Evolutionary conservation across 2,888 invertebrate genomes (phyloP).

Genomic region (Acanthacorydalis orientalis): DNA sequence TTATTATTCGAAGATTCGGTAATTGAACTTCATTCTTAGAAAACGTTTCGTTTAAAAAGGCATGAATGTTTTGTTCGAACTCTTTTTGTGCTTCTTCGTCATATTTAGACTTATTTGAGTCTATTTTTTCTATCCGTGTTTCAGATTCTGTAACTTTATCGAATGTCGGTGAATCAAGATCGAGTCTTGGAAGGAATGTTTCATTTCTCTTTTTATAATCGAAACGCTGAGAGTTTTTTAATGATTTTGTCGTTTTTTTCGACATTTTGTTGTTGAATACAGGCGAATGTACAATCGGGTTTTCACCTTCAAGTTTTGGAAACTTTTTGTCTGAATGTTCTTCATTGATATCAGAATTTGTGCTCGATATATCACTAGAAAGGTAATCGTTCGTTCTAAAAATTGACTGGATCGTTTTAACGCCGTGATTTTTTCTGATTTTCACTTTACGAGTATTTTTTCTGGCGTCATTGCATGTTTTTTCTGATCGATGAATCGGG

Average conservation of each 20-base stretch:
- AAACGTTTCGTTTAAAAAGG: constrained; percentile 25
- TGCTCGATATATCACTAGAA: constrained; percentile 25
- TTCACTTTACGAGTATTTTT: constrained; percentile 26
- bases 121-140: background rate
- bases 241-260: constrained; percentile 3
- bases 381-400: constrained; percentile 26
- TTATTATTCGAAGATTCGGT: constrained; percentile 14
- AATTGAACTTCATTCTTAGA: constrained; percentile 9
- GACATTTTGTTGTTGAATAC: constrained; percentile 8
- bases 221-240: constrained; percentile 6
- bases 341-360: constrained; percentile 20
- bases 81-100: constrained; percentile 11
- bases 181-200: constrained; percentile 5
- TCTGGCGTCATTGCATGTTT: constrained; percentile 28
- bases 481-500: constrained; percentile 33
- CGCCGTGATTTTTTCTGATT: constrained; percentile 31
- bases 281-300: background rate
- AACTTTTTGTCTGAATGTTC: constrained; percentile 1
- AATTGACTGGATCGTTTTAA: constrained; percentile 28
- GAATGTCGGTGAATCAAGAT: background rate
- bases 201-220: constrained; percentile 5
- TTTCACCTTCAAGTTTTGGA: background rate
- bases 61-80: constrained; percentile 27
- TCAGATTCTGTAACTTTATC: background rate
- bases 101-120: background rate